Evolutionary conservation across 2,113 vertebrate genomes (phyloP).

Genomic region (Proteles cristata): DNA sequence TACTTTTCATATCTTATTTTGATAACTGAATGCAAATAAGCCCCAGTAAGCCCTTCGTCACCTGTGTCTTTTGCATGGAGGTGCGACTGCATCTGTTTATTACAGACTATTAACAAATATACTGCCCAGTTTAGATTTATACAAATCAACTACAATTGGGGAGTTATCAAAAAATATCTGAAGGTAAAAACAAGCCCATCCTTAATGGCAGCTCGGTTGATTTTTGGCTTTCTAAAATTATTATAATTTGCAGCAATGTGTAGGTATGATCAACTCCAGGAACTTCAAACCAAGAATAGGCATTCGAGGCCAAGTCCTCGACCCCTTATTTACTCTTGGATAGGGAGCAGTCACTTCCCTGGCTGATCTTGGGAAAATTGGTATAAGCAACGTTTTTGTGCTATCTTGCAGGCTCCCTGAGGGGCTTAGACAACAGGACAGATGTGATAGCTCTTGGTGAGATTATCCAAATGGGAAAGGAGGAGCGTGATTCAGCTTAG

Average conservation of each 20-base stretch:
- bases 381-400: neutral
- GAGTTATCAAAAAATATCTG: conserved; percentile 31
- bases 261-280: neutral
- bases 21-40: conserved; percentile 78
- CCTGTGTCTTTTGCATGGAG: conserved; percentile 74
- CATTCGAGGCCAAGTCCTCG: neutral
- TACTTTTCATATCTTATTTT: conserved; percentile 81
- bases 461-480: neutral
- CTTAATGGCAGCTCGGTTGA: neutral
- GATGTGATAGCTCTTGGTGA: neutral
- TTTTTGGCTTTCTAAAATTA: conserved; percentile 47
- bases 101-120: conserved; percentile 73
- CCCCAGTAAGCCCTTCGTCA: conserved; percentile 51
- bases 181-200: conserved; percentile 48
- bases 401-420: neutral
- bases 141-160: conserved; percentile 71
- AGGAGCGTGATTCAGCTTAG: neutral
- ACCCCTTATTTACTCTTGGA: neutral
- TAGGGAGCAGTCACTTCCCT: neutral
- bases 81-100: conserved; percentile 67
- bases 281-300: neutral
- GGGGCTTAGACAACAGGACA: neutral
- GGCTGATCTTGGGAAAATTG: neutral
- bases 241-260: neutral
- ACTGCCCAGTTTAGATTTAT: conserved; percentile 73